A percentile compares a stretch with the other conserved stretches of the same genome.
These are phyloP conservation scores for Eupithecia inturbata DNA, from an alignment of 2,888 invertebrate species.

Conservation along the genomic window DNA sequence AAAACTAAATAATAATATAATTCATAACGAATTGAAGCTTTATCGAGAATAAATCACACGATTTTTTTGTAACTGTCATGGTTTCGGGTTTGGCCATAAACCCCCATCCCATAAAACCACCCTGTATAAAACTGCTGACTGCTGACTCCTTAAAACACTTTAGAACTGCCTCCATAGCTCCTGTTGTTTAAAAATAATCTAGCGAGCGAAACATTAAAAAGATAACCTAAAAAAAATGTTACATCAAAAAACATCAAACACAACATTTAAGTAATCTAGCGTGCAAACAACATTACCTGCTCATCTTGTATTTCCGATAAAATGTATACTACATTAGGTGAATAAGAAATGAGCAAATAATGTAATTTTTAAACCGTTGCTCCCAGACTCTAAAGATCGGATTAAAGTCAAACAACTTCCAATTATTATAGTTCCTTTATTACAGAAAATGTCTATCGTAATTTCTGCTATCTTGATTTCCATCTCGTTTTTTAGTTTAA, in stretches of 20 bases:
- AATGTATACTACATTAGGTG: too few species aligned
- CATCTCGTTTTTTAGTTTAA: too few species aligned
- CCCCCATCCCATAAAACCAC: neutral
- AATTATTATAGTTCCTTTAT: conserved; percentile 27
- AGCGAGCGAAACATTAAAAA: too few species aligned
- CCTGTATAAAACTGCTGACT: neutral
- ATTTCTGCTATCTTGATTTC: conserved; percentile 17
- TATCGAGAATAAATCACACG: neutral
- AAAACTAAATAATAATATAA: too few species aligned
- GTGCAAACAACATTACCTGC: conserved; percentile 5
- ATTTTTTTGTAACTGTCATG: neutral
- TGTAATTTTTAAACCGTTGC: neutral
- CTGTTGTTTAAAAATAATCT: conserved; percentile 1
- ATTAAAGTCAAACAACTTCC: conserved; percentile 30
- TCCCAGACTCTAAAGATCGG: neutral
- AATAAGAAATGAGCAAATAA: too few species aligned
- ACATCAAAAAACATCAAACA: too few species aligned
- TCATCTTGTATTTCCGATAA: too few species aligned
- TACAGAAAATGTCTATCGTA: conserved; percentile 32
- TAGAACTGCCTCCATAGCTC: neutral
- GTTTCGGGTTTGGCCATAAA: neutral
- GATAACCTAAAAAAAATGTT: too few species aligned
- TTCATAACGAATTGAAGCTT: too few species aligned
- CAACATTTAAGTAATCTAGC: too few species aligned
- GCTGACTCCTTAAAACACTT: neutral